A percentile compares a stretch with the other conserved stretches of the same genome.
Conservation (phyloP, 2,113 vertebrate species). For the Gallinago media region DNA sequence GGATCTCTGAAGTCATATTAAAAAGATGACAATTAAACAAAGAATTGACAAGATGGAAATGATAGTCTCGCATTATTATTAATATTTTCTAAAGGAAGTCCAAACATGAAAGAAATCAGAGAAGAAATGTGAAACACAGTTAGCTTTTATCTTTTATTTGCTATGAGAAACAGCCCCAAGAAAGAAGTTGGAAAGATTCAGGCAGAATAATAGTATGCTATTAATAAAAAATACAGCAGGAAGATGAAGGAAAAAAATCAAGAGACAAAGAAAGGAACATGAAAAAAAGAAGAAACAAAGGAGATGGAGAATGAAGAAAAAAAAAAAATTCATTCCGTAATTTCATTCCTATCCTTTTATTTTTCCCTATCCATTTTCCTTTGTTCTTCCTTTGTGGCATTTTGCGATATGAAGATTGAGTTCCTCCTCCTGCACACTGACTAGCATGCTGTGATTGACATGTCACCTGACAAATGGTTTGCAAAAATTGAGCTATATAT, state of each 20-base stretch:
- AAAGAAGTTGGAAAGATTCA: conserved; percentile 40
- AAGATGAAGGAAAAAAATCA: conserved; percentile 30
- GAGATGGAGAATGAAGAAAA: neutral
- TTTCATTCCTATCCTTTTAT: conserved; percentile 6
- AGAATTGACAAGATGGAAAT: neutral
- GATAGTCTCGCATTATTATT: neutral
- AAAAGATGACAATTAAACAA: neutral
- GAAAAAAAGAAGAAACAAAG: neutral
- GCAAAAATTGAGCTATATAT: conserved; percentile 17
- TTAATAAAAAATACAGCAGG: conserved; percentile 28
- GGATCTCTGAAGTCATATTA: neutral
- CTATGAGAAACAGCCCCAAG: conserved; percentile 1
- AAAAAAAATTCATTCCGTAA: neutral
- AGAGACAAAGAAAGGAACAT: neutral
- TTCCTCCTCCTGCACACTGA: neutral
- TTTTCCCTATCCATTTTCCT: neutral
- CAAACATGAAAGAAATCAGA: conserved; percentile 54
- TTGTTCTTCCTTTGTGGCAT: neutral
- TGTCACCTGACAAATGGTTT: neutral
- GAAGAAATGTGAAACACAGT: neutral
- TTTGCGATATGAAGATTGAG: conserved; percentile 15
- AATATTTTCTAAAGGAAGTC: conserved; percentile 24
- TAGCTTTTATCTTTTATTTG: conserved; percentile 54
- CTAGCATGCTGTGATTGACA: conserved; percentile 4
- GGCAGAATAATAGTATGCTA: neutral